These are phyloP conservation scores for Automeris io DNA, from an alignment of 2,888 invertebrate genomes.

Conservation along the genomic window DNA sequence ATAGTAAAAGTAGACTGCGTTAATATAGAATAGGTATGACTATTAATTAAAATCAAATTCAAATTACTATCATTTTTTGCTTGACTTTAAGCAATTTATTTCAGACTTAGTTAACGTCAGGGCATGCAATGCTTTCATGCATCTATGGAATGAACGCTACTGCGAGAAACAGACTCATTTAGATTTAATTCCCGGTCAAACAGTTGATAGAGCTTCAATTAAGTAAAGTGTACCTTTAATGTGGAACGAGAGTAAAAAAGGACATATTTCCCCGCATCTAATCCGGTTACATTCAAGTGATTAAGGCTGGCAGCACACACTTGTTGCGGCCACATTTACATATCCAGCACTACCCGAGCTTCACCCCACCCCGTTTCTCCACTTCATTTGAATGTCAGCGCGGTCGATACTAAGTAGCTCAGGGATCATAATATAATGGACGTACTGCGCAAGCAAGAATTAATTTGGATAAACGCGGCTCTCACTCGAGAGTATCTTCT, in stretches of 20 bases:
- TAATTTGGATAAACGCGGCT: slow-evolving; percentile 5
- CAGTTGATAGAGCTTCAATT: too few species aligned
- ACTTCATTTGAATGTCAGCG: background rate
- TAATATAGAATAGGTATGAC: too few species aligned
- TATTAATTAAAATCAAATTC: too few species aligned
- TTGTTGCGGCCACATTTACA: slow-evolving; percentile 7
- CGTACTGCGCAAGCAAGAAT: slow-evolving; percentile 6
- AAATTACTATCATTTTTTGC: too few species aligned
- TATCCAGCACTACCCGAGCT: slow-evolving; percentile 2
- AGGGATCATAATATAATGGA: background rate
- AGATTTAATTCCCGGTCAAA: too few species aligned
- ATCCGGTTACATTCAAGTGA: slow-evolving; percentile 3
- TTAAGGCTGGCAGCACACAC: slow-evolving; percentile 3
- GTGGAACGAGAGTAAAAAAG: background rate
- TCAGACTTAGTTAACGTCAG: too few species aligned
- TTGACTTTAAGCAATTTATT: too few species aligned
- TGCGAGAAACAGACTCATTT: too few species aligned
- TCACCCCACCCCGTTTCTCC: background rate
- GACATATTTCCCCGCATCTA: background rate
- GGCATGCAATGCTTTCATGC: too few species aligned
- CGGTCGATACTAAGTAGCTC: background rate
- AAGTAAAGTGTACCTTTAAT: too few species aligned
- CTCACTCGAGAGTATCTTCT: background rate
- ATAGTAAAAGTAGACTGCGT: too few species aligned
- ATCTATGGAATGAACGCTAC: too few species aligned